A percentile compares a stretch with the other conserved stretches of the same genome.
These are phyloP conservation scores for Ormyrus labotus DNA, from an alignment of 2,888 invertebrate genomes.

Conservation along the genomic window DNA sequence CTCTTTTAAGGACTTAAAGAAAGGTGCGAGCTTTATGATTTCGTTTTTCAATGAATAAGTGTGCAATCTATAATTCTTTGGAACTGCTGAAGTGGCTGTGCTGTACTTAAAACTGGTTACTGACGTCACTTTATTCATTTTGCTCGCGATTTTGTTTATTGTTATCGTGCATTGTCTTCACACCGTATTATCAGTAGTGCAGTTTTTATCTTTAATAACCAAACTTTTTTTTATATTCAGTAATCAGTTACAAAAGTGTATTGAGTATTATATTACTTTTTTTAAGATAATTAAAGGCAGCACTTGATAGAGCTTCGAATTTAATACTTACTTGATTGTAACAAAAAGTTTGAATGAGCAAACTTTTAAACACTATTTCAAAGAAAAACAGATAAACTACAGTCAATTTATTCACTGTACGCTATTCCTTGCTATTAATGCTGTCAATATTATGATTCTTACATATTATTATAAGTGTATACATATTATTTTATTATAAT, in stretches of 20 bases:
- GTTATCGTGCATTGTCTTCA: constrained; percentile 14
- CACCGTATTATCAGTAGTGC: constrained; percentile 1
- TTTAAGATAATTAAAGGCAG: constrained; percentile 40
- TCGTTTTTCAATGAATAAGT: constrained; percentile 43
- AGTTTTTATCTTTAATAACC: constrained; percentile 29
- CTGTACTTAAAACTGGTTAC: constrained; percentile 59
- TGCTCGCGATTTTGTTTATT: constrained; percentile 20
- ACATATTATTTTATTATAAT: constrained; percentile 41
- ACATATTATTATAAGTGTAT: constrained; percentile 46
- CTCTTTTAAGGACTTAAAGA: constrained; percentile 40
- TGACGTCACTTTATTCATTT: constrained; percentile 51
- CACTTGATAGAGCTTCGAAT: constrained; percentile 42
- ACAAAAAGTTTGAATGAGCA: constrained; percentile 22
- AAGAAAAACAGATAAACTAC: constrained; percentile 26
- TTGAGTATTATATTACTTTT: constrained; percentile 55
- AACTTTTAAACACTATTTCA: constrained; percentile 37
- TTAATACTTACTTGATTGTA: constrained; percentile 27
- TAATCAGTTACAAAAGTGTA: constrained; percentile 54
- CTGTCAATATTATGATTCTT: constrained; percentile 52
- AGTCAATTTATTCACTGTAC: constrained; percentile 27
- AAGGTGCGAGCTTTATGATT: constrained; percentile 47
- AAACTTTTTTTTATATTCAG: constrained; percentile 38
- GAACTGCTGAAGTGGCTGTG: constrained; percentile 56
- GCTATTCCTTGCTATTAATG: constrained; percentile 44
- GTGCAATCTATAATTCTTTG: constrained; percentile 51